Evolutionary conservation across 2,113 vertebrate genomes (phyloP).

Genomic region (Anolis sagrei): DNA sequence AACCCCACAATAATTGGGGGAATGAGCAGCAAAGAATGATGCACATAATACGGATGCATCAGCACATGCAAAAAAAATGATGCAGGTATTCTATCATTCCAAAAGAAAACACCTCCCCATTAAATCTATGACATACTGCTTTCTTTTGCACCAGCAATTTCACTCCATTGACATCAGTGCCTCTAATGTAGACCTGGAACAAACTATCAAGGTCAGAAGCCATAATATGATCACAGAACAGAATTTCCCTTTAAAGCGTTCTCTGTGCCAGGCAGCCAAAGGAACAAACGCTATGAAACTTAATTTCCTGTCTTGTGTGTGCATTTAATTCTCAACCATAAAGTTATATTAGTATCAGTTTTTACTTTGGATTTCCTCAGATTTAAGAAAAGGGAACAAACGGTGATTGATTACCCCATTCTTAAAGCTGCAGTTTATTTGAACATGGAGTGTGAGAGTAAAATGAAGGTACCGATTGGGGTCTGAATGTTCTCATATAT

Average conservation of each 20-base stretch:
- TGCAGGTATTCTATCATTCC: background rate
- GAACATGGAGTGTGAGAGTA: background rate
- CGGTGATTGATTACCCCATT: background rate
- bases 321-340: background rate
- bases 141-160: background rate
- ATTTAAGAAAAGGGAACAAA: slow-evolving; percentile 14
- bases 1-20: background rate
- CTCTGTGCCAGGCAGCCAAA: slow-evolving; percentile 4
- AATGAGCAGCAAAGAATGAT: background rate
- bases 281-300: slow-evolving; percentile 35
- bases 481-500: background rate
- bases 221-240: slow-evolving; percentile 6
- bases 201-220: slow-evolving; percentile 9
- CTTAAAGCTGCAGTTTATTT: background rate
- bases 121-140: background rate
- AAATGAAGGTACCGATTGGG: background rate
- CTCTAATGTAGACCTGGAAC: background rate
- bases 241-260: slow-evolving; percentile 32
- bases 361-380: slow-evolving; percentile 47
- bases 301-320: slow-evolving; percentile 22
- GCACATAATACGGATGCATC: background rate
- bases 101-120: background rate
- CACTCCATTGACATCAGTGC: slow-evolving; percentile 5
- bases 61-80: background rate
- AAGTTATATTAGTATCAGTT: background rate